Evolutionary conservation across 2,888 invertebrate species (phyloP).

Genomic region (Ceratothoa steindachneri): DNA sequence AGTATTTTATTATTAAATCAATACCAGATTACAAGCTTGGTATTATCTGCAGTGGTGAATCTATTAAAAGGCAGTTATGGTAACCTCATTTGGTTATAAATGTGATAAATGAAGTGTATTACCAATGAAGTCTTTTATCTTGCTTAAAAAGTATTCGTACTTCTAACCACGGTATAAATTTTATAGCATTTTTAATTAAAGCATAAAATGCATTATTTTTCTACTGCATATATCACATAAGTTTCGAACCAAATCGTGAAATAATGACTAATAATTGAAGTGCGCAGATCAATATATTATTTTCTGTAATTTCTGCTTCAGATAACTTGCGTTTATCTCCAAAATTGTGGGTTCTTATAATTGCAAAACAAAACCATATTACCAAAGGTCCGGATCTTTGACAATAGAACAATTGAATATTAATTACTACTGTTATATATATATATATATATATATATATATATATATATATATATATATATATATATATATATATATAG

Average conservation of each 20-base stretch:
- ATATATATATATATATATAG: too few relatives aligned
- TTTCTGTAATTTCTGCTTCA: neutral
- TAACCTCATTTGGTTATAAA: neutral
- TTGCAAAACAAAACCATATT: too few relatives aligned
- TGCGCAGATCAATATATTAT: neutral
- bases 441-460: neutral
- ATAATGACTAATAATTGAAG: neutral
- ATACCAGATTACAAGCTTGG: too few relatives aligned
- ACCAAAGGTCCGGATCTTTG: too few relatives aligned
- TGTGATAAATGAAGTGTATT: neutral
- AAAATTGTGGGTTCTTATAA: too few relatives aligned
- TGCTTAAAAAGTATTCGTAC: neutral
- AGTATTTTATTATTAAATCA: too few relatives aligned
- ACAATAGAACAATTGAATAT: too few relatives aligned
- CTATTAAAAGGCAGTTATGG: neutral
- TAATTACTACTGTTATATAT: too few relatives aligned
- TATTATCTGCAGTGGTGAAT: neutral
- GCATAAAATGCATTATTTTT: neutral
- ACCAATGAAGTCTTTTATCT: neutral
- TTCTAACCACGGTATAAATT: neutral
- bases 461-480: neutral
- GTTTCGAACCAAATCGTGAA: neutral
- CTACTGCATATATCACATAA: neutral
- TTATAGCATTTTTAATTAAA: neutral
- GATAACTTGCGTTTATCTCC: neutral